Base-by-base conservation (phyloP, 92 coral and sea anemone species). In the Epizoanthus stellaris region DNA sequence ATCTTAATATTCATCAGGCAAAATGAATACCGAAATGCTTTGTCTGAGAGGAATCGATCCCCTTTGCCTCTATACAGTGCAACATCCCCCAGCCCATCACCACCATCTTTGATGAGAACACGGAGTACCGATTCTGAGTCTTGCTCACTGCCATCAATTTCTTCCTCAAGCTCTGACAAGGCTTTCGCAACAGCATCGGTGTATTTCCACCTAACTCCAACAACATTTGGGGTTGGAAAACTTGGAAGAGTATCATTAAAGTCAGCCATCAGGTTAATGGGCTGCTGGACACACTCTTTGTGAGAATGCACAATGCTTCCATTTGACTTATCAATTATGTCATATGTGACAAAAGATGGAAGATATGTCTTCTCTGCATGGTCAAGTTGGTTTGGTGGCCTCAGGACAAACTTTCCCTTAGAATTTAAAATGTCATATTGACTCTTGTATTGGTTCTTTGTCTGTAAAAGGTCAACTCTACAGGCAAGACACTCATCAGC, bases 61-160 rank as follows among this genome's bases (percentile, higher is more conserved):
- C 85, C 86, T 76, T 82, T 68, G 70, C 21, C 86, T 49, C 23
- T 82, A 47, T 82, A 82, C 23, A 39, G 79, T 16, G 86, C 47
- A 21, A 82, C 70, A 69, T 69, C 70, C 14, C 86, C 80, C 25
- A 82, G 54, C 5, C 86, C 86, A 84, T 84, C 70, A 3, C 87
- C 87, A 84, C 87, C 87, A 71, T 84, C 87, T 71, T 84, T 84
- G 43, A 84, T 68, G 19, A 73, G 70, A 11, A 73, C 87, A 42
- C 58, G 25, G 15, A 84, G 80, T 15, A 60, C 63, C 2, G 65
- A 16, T 60, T 60, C 65, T 16, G 65, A 43, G 49, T 43, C 49
- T 43, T 3, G n/a, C 21, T 6, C 21, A 60, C 2, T 60, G 4
- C 23, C 23, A 16, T 16, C 65, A 60, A 60, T 60, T 20, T 60